Percentiles rank a stretch among this genome's conserved stretches.
phyloP scores from a whole-genome alignment of 2,797 vertebrate species.

The Macrochelys suwanniensis region DNA sequence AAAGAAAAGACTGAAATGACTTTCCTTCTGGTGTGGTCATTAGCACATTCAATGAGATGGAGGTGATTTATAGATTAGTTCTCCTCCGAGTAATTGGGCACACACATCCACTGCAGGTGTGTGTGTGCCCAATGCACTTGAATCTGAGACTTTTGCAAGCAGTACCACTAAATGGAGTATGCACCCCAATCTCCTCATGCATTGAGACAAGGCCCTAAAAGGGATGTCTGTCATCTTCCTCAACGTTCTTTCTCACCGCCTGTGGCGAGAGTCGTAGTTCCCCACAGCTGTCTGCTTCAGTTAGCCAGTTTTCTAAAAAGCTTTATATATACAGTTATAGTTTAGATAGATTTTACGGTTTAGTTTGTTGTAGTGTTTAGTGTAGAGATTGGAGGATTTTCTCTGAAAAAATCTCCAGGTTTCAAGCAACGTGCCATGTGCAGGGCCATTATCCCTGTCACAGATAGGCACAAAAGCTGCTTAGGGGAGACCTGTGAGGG shows the following conservation, averaged over 20 bases:
- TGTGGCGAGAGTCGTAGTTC: neutral
- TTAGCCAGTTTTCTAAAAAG: neutral
- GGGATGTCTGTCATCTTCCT: neutral
- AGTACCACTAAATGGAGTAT: neutral
- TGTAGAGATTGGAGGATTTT: neutral
- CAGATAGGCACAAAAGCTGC: neutral
- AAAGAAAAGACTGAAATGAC: constrained; percentile 31
- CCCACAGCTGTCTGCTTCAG: neutral
- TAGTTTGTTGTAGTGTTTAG: too few relatives aligned
- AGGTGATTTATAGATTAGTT: constrained; percentile 36
- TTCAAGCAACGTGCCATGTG: neutral
- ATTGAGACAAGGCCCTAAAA: neutral
- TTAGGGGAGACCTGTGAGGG: neutral
- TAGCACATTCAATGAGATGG: constrained; percentile 46
- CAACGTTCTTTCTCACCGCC: neutral
- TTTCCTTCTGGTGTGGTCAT: constrained; percentile 40
- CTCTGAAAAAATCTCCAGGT: neutral
- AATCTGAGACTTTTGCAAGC: neutral
- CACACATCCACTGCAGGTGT: neutral
- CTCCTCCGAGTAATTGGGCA: neutral
- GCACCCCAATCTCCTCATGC: neutral
- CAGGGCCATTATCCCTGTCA: neutral
- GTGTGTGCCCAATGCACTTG: neutral
- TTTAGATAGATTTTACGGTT: neutral
- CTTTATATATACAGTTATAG: neutral